Percentiles rank a stretch among this genome's conserved stretches.
Evolutionary conservation across 1,140 invertebrate genomes (phyloP).

Genomic region (Tribolium madens): DNA sequence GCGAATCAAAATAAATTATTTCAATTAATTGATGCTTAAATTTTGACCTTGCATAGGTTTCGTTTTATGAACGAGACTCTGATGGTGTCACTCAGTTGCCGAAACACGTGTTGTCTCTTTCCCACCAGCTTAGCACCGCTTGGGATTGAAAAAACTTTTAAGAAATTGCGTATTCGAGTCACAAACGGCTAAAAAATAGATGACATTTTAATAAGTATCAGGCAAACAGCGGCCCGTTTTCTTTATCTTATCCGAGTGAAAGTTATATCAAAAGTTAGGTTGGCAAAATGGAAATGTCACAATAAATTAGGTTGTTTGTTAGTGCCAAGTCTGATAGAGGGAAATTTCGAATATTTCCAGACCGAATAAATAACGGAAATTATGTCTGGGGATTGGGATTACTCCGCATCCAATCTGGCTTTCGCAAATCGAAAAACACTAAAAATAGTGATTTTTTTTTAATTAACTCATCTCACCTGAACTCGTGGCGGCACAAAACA

Average conservation of each 20-base stretch:
- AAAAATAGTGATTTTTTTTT: background rate
- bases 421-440: background rate
- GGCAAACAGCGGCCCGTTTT: conserved; percentile 1
- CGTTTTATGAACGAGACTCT: too few species aligned
- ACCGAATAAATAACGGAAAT: conserved; percentile 25
- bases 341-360: conserved; percentile 27
- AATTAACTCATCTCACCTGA: conserved; percentile 2
- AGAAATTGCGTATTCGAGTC: conserved; percentile 20
- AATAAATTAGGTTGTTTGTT: conserved; percentile 54
- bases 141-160: background rate
- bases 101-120: too few species aligned
- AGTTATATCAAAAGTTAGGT: conserved; percentile 52
- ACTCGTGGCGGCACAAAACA: conserved; percentile 40
- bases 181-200: conserved; percentile 9
- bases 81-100: too few species aligned
- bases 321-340: conserved; percentile 18
- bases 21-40: too few species aligned
- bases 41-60: too few species aligned
- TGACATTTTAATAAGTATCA: conserved; percentile 34
- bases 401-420: conserved; percentile 7
- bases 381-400: conserved; percentile 5
- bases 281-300: conserved; percentile 54
- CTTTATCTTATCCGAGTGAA: conserved; percentile 49
- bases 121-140: too few species aligned
- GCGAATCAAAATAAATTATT: too few species aligned